Evolutionary conservation across 2,797 vertebrate genomes (phyloP).

Genomic region (Natrix natrix): DNA sequence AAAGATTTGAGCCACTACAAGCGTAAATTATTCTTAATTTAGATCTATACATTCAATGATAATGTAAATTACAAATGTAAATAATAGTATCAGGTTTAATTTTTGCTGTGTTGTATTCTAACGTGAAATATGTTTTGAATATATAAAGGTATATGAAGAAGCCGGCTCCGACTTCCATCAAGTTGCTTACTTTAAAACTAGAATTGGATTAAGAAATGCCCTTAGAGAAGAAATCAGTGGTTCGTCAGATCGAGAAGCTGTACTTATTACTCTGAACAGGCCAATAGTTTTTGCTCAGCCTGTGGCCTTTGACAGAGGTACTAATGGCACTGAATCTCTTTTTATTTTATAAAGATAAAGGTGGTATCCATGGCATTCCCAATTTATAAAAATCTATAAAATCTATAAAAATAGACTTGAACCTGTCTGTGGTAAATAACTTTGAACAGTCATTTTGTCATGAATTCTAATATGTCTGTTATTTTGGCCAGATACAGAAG

Average conservation of each 20-base stretch:
- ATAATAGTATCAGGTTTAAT: not conserved
- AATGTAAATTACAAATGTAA: not conserved
- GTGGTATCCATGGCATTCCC: not conserved
- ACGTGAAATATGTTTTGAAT: constrained; percentile 26
- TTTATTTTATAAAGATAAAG: not conserved
- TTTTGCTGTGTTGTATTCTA: not conserved
- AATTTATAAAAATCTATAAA: not conserved
- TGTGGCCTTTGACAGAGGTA: constrained; percentile 97
- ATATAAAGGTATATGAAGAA: constrained; percentile 93
- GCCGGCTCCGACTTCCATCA: constrained; percentile 99
- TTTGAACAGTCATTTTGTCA: not conserved
- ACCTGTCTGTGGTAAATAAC: not conserved
- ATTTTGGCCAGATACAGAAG: not conserved
- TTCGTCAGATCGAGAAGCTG: constrained; percentile 94
- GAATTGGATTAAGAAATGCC: constrained; percentile 94
- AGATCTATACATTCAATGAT: not conserved
- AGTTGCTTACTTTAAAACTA: constrained; percentile 97
- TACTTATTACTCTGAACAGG: constrained; percentile 95
- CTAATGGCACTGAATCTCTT: not conserved
- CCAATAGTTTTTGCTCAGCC: constrained; percentile 98
- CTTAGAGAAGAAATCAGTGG: constrained; percentile 95
- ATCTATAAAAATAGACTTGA: not conserved
- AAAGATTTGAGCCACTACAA: not conserved
- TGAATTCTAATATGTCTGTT: not conserved
- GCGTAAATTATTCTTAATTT: not conserved